Conservation (phyloP, 2,888 invertebrate genomes). For the Macaria liturata region DNA sequence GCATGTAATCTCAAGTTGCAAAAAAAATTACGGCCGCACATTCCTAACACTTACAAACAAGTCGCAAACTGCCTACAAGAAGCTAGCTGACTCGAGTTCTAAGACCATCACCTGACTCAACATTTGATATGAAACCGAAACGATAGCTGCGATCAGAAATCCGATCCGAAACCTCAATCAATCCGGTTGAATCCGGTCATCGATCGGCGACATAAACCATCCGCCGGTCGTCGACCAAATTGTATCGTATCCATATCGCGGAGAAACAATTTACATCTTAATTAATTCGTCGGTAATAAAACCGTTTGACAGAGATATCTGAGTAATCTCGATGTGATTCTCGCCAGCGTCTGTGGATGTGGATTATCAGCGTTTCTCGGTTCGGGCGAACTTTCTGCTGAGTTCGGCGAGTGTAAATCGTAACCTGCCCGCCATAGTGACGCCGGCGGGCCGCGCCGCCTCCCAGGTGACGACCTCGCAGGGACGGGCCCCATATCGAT, state of each 20-base stretch:
- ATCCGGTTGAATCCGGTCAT: slow-evolving; percentile 11
- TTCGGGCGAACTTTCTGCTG: slow-evolving; percentile 77
- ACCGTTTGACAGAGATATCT: slow-evolving; percentile 56
- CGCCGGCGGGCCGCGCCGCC: slow-evolving; percentile 64
- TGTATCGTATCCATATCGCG: slow-evolving; percentile 26
- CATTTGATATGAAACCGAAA: slow-evolving; percentile 18
- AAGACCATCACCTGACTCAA: slow-evolving; percentile 22
- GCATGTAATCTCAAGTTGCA: slow-evolving; percentile 11
- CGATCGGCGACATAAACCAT: slow-evolving; percentile 18
- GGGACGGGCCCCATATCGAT: slow-evolving; percentile 44
- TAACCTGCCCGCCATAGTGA: slow-evolving; percentile 81
- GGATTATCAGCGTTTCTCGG: slow-evolving; percentile 80
- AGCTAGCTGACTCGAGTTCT: slow-evolving; percentile 14
- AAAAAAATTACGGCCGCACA: slow-evolving; percentile 13
- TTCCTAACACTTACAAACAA: slow-evolving; percentile 15
- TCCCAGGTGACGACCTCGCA: slow-evolving; percentile 76
- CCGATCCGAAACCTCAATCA: slow-evolving; percentile 15
- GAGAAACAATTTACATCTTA: slow-evolving; percentile 51
- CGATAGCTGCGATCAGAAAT: slow-evolving; percentile 16
- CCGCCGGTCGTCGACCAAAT: slow-evolving; percentile 18
- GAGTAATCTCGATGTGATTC: slow-evolving; percentile 78
- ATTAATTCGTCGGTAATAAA: slow-evolving; percentile 64
- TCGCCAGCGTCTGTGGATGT: slow-evolving; percentile 69
- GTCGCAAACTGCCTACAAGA: slow-evolving; percentile 13
- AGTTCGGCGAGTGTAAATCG: slow-evolving; percentile 82